phyloP scores from a whole-genome alignment of 2,113 vertebrate species.

The Seriola quinqueradiata region DNA sequence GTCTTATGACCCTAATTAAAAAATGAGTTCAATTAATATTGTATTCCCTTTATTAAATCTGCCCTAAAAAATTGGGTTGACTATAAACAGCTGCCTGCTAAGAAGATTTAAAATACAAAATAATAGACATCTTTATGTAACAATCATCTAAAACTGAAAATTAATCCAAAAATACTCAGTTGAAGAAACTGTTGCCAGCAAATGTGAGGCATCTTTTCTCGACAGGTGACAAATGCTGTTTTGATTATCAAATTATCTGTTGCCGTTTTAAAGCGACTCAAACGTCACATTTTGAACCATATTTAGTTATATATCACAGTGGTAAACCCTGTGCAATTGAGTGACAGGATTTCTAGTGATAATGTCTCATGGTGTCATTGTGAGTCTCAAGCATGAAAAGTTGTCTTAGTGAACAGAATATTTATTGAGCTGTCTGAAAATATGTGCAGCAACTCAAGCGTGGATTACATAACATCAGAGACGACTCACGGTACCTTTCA shows the following conservation, averaged over 20 bases:
- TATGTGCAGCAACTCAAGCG: not conserved
- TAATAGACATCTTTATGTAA: no score
- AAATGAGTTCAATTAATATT: not conserved
- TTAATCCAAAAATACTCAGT: no score
- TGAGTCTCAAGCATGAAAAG: not conserved
- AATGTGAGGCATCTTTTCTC: no score
- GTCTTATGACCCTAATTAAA: not conserved
- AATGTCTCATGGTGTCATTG: not conserved
- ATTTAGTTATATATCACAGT: no score
- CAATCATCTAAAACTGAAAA: no score
- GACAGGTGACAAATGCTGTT: no score
- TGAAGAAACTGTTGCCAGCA: no score
- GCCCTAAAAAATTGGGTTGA: not conserved
- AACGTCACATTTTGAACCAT: not conserved
- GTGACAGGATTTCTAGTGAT: no score
- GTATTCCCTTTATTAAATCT: not conserved
- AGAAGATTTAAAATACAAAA: not conserved
- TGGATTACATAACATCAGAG: not conserved
- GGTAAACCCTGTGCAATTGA: not conserved
- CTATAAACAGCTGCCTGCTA: not conserved
- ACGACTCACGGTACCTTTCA: slow-evolving; percentile 71
- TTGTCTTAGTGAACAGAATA: not conserved
- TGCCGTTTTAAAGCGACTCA: not conserved
- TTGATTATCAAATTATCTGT: no score
- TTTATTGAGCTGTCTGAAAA: not conserved